Percentiles rank a stretch among this genome's conserved stretches.
phyloP scores from a whole-genome alignment of 2,888 invertebrate genomes.

The Panorpa germanica region DNA sequence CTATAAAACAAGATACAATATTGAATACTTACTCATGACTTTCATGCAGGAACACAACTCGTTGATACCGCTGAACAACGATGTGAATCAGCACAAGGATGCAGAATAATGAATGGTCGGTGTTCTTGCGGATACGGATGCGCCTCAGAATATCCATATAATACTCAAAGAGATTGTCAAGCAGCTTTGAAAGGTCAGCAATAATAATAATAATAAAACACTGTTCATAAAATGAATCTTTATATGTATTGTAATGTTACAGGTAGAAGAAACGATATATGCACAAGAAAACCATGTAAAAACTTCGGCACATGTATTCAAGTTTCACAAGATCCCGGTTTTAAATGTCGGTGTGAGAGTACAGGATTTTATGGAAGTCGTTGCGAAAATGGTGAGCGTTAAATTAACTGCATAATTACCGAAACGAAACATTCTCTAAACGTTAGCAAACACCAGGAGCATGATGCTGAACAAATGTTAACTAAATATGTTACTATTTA shows the following conservation, averaged over 20 bases:
- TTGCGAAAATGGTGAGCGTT: too few species aligned
- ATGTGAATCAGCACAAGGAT: conserved; percentile 35
- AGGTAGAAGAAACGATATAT: conserved; percentile 33
- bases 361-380: conserved; percentile 38
- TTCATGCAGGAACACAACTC: too few species aligned
- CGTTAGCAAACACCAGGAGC: too few species aligned
- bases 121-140: conserved; percentile 43
- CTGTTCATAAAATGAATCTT: conserved; percentile 2
- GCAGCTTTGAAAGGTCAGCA: conserved; percentile 33
- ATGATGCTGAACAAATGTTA: too few species aligned
- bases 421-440: too few species aligned
- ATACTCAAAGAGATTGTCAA: conserved; percentile 32
- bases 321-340: conserved; percentile 34
- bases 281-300: conserved; percentile 37
- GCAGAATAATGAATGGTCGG: conserved; percentile 32
- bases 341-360: conserved; percentile 39
- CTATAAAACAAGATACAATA: too few species aligned
- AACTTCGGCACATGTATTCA: conserved; percentile 40
- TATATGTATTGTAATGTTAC: conserved; percentile 8
- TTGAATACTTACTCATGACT: too few species aligned
- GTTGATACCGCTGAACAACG: too few species aligned
- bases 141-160: conserved; percentile 36
- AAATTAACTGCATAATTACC: too few species aligned
- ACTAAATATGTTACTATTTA: too few species aligned
- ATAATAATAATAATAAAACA: not conserved